Conservation (phyloP, 2,888 invertebrate genomes). For the Ochlodes sylvanus region DNA sequence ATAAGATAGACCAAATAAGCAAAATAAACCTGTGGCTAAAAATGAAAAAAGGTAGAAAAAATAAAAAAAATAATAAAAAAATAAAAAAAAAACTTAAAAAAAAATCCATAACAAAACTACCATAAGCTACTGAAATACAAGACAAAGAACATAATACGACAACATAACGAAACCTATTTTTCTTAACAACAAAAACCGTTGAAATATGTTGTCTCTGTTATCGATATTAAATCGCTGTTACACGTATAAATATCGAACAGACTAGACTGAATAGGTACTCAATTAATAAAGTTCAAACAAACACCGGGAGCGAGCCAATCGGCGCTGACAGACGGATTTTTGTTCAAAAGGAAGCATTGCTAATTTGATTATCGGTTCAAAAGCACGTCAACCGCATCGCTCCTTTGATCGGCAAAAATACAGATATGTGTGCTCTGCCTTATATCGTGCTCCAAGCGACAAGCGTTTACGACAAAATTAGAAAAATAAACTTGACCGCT, state of each 20-base stretch:
- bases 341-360: constrained; percentile 82
- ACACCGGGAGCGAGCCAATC: constrained; percentile 16
- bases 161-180: too few species aligned
- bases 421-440: constrained; percentile 75
- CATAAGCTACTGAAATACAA: too few species aligned
- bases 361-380: constrained; percentile 85
- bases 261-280: neutral
- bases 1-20: too few species aligned
- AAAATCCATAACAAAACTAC: too few species aligned
- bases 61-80: too few species aligned
- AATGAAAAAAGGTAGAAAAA: too few species aligned
- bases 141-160: too few species aligned
- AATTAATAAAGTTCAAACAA: constrained; percentile 34
- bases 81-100: too few species aligned
- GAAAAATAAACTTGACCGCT: neutral
- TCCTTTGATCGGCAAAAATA: constrained; percentile 84
- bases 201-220: too few species aligned
- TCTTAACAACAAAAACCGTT: too few species aligned
- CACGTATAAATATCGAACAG: too few species aligned
- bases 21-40: too few species aligned
- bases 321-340: constrained; percentile 83
- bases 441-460: constrained; percentile 47
- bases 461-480: constrained; percentile 33
- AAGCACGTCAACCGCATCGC: constrained; percentile 78
- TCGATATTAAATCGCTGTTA: neutral